phyloP scores from a whole-genome alignment of 2,113 vertebrate genomes.

The Taxidea taxus region DNA sequence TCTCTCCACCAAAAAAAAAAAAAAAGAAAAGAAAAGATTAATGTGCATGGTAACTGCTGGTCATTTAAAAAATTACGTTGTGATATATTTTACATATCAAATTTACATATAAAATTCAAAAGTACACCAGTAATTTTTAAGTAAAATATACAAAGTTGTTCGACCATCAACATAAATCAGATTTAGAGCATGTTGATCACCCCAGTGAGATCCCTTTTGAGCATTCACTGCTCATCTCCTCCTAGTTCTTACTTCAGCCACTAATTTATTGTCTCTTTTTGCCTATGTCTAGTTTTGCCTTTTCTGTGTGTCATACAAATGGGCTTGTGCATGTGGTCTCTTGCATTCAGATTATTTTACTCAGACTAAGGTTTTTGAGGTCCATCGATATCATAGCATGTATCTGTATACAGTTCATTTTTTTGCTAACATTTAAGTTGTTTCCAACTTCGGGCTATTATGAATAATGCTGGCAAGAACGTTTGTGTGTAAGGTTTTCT shows the following conservation, averaged over 20 bases:
- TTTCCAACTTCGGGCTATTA: background rate
- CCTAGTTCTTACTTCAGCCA: background rate
- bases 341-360: background rate
- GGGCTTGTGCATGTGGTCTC: background rate
- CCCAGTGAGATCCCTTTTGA: background rate
- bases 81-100: background rate
- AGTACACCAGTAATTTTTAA: background rate
- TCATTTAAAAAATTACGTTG: background rate
- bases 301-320: background rate
- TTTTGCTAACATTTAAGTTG: background rate
- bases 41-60: background rate
- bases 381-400: background rate
- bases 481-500: background rate
- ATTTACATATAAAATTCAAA: background rate
- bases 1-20: background rate
- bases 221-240: background rate
- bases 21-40: background rate
- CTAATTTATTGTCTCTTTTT: background rate
- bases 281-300: background rate
- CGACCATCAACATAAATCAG: background rate
- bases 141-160: background rate
- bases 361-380: background rate
- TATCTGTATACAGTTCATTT: background rate
- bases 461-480: background rate
- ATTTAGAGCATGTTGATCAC: background rate